phyloP scores from a whole-genome alignment of 2,113 vertebrate species.

The Psilopsiagon aurifrons region DNA sequence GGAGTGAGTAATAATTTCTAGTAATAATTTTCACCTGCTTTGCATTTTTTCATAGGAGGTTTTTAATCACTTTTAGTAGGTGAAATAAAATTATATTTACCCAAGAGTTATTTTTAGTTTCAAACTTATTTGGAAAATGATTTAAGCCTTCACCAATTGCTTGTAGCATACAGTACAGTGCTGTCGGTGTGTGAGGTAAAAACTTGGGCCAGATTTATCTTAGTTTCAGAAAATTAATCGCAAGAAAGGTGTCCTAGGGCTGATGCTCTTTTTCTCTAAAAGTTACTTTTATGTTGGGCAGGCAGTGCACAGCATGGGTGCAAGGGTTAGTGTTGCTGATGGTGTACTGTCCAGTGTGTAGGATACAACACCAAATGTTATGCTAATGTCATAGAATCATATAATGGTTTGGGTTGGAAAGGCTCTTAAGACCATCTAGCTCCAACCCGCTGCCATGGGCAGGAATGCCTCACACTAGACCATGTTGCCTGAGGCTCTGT shows the following conservation, averaged over 20 bases:
- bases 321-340: neutral
- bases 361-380: neutral
- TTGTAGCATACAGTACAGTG: neutral
- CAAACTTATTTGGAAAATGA: neutral
- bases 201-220: neutral
- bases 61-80: neutral
- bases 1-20: neutral
- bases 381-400: neutral
- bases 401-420: neutral
- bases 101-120: constrained; percentile 8
- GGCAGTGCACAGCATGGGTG: neutral
- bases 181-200: neutral
- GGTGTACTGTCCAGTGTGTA: neutral
- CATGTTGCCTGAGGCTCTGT: neutral
- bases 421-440: neutral
- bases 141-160: constrained; percentile 13
- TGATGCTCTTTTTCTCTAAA: neutral
- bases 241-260: neutral
- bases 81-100: constrained; percentile 42
- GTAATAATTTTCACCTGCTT: constrained; percentile 9
- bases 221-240: neutral
- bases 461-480: neutral
- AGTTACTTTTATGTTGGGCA: neutral
- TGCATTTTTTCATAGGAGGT: neutral
- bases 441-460: neutral